These are phyloP conservation scores for Phrynocephalus versicolor DNA, from an alignment of 2,113 vertebrate species.

Conservation along the genomic window DNA sequence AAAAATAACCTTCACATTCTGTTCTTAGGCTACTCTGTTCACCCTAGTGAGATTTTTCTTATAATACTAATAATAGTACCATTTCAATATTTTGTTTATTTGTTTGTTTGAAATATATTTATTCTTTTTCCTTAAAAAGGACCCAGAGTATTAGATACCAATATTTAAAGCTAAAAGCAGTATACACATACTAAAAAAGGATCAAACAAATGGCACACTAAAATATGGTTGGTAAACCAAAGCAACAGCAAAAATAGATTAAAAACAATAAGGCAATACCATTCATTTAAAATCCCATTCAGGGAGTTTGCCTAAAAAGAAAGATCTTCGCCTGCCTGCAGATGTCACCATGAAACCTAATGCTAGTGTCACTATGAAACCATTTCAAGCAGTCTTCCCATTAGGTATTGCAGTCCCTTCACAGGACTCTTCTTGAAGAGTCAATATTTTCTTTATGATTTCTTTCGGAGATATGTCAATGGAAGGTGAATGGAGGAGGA, in stretches of 20 bases:
- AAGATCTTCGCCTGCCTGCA: neutral
- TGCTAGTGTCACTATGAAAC: neutral
- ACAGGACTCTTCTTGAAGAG: slow-evolving; percentile 31
- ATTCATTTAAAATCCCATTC: too few relatives aligned
- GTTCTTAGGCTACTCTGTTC: too few relatives aligned
- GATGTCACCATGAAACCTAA: too few relatives aligned
- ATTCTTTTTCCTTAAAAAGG: neutral
- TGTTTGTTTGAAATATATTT: neutral
- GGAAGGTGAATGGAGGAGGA: slow-evolving; percentile 1
- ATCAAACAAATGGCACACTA: too few relatives aligned
- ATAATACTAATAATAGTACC: too few relatives aligned
- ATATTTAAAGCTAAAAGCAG: neutral
- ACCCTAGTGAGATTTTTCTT: too few relatives aligned
- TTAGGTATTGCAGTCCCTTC: neutral
- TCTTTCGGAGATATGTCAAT: neutral
- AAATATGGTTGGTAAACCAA: too few relatives aligned
- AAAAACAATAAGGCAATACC: too few relatives aligned
- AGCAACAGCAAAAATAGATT: too few relatives aligned
- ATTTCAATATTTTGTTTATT: neutral
- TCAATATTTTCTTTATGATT: slow-evolving; percentile 2
- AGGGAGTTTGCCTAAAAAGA: too few relatives aligned
- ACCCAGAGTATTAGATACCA: too few relatives aligned
- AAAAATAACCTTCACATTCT: too few relatives aligned
- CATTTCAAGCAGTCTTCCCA: slow-evolving; percentile 3
- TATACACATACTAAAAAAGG: neutral